Evolutionary conservation across 2,797 vertebrate species (phyloP).

Genomic region (Takifugu rubripes): DNA sequence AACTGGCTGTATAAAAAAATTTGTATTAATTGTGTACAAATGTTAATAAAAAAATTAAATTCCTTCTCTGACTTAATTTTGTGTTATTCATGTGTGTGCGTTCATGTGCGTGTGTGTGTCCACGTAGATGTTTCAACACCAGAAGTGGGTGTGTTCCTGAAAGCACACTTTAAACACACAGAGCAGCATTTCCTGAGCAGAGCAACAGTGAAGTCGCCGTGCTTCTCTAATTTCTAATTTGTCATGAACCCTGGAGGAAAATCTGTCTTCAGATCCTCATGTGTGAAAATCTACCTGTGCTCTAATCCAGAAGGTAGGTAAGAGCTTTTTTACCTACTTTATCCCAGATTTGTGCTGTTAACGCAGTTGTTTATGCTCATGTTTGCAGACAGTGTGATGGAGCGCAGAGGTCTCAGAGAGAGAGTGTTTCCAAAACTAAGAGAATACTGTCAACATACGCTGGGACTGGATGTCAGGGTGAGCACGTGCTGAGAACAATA

Average conservation of each 20-base stretch:
- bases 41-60: slow-evolving; percentile 84
- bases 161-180: slow-evolving; percentile 29
- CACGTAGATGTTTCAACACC: background rate
- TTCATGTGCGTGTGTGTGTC: slow-evolving; percentile 1
- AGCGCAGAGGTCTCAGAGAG: slow-evolving; percentile 73
- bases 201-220: slow-evolving; percentile 3
- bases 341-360: background rate
- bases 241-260: slow-evolving; percentile 3
- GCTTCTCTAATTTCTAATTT: slow-evolving; percentile 3
- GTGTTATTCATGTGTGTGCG: background rate
- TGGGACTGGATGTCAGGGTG: slow-evolving; percentile 78
- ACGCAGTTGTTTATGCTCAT: slow-evolving; percentile 3
- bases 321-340: background rate
- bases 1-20: slow-evolving; percentile 95
- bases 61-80: background rate
- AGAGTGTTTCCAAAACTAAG: slow-evolving; percentile 71
- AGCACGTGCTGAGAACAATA: slow-evolving; percentile 16
- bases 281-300: slow-evolving; percentile 77
- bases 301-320: slow-evolving; percentile 75
- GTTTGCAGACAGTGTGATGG: slow-evolving; percentile 65
- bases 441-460: slow-evolving; percentile 66
- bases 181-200: slow-evolving; percentile 55
- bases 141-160: slow-evolving; percentile 52
- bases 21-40: slow-evolving; percentile 99
- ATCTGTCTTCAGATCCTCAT: slow-evolving; percentile 34